Evolutionary conservation across 2,113 vertebrate species (phyloP).

Genomic region (Stictonetta naevosa): DNA sequence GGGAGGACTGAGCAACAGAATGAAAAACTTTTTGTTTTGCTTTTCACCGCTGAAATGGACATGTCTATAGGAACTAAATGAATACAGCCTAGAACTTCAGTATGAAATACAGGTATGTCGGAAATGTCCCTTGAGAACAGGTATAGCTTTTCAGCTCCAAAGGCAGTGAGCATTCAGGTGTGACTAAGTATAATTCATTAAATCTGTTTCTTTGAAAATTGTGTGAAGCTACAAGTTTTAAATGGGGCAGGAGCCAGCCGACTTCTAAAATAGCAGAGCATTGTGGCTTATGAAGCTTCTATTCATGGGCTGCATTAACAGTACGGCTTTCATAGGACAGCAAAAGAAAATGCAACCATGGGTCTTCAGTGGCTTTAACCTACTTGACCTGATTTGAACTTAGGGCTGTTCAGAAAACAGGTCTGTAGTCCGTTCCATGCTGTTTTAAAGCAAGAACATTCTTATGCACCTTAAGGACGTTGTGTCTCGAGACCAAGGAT

Average conservation of each 20-base stretch:
- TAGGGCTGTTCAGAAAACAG: neutral
- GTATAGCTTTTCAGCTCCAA: conserved; percentile 2
- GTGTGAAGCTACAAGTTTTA: neutral
- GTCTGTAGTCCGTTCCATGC: neutral
- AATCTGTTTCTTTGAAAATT: conserved; percentile 11
- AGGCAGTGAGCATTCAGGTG: neutral
- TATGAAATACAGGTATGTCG: neutral
- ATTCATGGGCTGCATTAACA: conserved; percentile 5
- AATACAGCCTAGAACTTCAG: neutral
- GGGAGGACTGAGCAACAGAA: neutral
- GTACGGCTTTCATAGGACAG: neutral
- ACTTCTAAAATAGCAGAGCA: neutral
- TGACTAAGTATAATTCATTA: conserved; percentile 19
- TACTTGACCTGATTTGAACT: neutral
- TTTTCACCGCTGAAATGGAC: neutral
- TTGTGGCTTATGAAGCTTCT: neutral
- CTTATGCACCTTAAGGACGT: neutral
- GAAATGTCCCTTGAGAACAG: neutral
- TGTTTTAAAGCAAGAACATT: neutral
- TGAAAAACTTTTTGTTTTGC: neutral
- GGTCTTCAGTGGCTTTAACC: neutral
- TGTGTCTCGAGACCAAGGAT: neutral
- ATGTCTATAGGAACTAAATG: conserved; percentile 1
- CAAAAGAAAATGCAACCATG: neutral
- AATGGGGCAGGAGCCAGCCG: neutral